phyloP scores from a whole-genome alignment of 2,797 vertebrate species.

The Falco columbarius region DNA sequence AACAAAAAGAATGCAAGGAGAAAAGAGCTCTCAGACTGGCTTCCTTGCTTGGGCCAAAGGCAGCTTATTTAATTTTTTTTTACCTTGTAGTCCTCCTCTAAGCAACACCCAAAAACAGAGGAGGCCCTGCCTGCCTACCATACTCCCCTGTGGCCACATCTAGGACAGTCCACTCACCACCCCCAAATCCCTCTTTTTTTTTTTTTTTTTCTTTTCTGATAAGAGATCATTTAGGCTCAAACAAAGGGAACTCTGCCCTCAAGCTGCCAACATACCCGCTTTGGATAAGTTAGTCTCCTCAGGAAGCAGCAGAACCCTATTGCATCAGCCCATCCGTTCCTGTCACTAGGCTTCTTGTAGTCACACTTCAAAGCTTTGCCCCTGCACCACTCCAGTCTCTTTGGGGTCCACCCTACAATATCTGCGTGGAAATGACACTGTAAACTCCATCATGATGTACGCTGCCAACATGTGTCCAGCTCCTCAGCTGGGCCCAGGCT shows the following conservation, averaged over 20 bases:
- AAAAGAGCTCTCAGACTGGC: neutral
- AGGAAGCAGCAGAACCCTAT: neutral
- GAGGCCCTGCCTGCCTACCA: neutral
- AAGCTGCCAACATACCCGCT: neutral
- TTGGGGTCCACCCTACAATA: neutral
- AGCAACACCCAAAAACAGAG: neutral
- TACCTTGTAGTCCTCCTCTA: neutral
- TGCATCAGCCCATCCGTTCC: neutral
- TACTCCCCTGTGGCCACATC: neutral
- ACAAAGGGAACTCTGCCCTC: neutral
- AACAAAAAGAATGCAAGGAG: neutral
- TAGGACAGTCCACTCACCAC: neutral
- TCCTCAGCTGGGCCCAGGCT: neutral
- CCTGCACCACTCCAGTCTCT: neutral
- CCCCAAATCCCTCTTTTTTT: neutral
- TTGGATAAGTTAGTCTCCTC: neutral
- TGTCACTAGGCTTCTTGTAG: neutral
- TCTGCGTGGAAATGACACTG: neutral
- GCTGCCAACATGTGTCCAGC: neutral
- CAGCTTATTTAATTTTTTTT: neutral
- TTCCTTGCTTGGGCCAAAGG: neutral
- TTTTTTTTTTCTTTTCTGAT: neutral
- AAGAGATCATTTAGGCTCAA: neutral
- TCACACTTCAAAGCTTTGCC: neutral
- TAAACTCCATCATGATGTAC: neutral